These are phyloP conservation scores for Trachelus troglodyta DNA, from an alignment of 2,888 invertebrate genomes.

Conservation along the genomic window DNA sequence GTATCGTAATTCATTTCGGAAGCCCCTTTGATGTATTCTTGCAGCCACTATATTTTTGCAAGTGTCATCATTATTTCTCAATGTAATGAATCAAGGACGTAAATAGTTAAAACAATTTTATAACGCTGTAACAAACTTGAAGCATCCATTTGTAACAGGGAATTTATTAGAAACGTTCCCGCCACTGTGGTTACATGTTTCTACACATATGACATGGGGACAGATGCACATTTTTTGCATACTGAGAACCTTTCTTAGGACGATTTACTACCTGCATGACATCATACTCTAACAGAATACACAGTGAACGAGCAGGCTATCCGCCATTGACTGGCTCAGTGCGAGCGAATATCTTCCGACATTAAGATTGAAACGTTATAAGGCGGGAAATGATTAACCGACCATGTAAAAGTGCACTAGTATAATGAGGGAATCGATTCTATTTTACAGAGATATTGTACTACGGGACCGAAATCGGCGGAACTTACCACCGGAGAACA, in stretches of 20 bases:
- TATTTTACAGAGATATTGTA: conserved; percentile 34
- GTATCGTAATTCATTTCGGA: neutral
- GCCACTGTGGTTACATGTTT: neutral
- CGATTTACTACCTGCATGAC: conserved; percentile 20
- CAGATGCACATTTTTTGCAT: neutral
- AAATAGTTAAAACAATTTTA: neutral
- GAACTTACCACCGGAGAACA: conserved; percentile 36
- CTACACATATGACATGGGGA: neutral
- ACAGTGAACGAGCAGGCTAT: neutral
- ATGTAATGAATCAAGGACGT: neutral
- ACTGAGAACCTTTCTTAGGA: conserved; percentile 10
- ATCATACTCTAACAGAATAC: conserved; percentile 13
- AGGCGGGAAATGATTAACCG: conserved; percentile 24
- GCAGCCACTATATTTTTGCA: neutral
- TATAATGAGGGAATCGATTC: conserved; percentile 6
- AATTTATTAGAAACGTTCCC: neutral
- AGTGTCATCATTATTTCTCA: neutral
- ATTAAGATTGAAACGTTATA: neutral
- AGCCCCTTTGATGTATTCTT: neutral
- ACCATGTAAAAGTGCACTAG: neutral
- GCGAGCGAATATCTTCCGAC: neutral
- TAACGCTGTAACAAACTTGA: neutral
- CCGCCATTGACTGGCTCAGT: neutral
- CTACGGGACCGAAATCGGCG: conserved; percentile 38
- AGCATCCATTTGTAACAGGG: neutral